Percentiles rank a stretch among this genome's conserved stretches.
phyloP scores from a whole-genome alignment of 2,888 invertebrate genomes.

The Macroteleia sp. region DNA sequence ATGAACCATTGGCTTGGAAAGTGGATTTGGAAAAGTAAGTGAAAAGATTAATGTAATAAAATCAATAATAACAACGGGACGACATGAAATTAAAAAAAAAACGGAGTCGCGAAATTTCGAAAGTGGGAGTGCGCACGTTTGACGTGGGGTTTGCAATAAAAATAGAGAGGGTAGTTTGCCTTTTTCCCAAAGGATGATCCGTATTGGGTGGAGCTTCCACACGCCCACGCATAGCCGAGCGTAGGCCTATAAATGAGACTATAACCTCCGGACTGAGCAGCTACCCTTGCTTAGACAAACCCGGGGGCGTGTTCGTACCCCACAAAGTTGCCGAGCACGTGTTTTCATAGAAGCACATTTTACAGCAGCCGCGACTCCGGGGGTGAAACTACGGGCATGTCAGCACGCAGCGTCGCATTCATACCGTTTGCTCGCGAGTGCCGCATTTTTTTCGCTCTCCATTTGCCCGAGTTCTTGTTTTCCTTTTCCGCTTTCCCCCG shows the following conservation, averaged over 20 bases:
- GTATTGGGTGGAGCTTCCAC: constrained; percentile 69
- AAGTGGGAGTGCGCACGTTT: constrained; percentile 24
- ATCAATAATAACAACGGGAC: too few relatives aligned
- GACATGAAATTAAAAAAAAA: too few relatives aligned
- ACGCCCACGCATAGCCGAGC: constrained; percentile 65
- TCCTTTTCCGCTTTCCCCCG: not conserved
- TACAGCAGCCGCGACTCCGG: constrained; percentile 32
- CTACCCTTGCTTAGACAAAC: constrained; percentile 67
- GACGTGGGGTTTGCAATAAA: constrained; percentile 31
- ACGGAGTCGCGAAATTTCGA: constrained; percentile 18
- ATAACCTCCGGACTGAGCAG: constrained; percentile 48
- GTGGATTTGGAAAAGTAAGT: too few relatives aligned
- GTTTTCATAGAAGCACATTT: constrained; percentile 62
- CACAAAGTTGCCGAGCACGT: constrained; percentile 63
- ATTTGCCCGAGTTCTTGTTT: constrained; percentile 12
- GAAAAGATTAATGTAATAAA: too few relatives aligned
- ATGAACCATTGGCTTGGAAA: too few relatives aligned
- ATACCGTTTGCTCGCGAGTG: constrained; percentile 12
- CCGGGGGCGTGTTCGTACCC: constrained; percentile 80
- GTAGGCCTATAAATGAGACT: constrained; percentile 66
- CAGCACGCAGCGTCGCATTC: constrained; percentile 32
- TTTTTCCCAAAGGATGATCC: constrained; percentile 65
- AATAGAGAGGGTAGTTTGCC: constrained; percentile 52
- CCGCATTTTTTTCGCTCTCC: constrained; percentile 22
- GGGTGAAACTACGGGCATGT: constrained; percentile 41